A percentile compares a stretch with the other conserved stretches of the same genome.
phyloP scores from a whole-genome alignment of 2,797 vertebrate genomes.

The Orientallactaga sibirica region DNA sequence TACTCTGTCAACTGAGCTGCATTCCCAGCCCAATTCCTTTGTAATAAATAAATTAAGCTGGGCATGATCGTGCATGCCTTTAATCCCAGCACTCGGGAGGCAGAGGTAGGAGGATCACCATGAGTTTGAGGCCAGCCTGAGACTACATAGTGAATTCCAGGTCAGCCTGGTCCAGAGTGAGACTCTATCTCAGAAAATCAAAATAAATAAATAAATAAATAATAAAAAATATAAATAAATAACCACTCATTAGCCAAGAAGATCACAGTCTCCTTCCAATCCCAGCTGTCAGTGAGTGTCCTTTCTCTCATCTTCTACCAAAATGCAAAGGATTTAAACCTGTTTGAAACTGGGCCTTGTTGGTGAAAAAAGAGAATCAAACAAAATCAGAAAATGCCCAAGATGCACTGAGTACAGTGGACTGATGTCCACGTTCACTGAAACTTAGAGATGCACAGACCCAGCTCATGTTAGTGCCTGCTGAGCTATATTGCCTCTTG shows the following conservation, averaged over 20 bases:
- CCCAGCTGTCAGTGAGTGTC: neutral
- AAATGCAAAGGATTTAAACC: neutral
- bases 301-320: neutral
- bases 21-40: too few species aligned
- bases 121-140: too few species aligned
- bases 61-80: too few species aligned
- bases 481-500: neutral
- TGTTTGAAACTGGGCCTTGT: neutral
- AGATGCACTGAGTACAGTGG: neutral
- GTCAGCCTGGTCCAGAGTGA: too few species aligned
- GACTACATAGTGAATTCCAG: too few species aligned
- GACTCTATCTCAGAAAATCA: too few species aligned
- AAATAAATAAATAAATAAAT: too few species aligned
- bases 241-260: neutral
- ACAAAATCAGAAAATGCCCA: constrained; percentile 5
- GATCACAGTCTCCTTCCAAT: too few species aligned
- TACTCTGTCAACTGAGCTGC: neutral
- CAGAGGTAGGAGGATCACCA: too few species aligned
- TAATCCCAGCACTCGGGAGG: too few species aligned
- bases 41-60: constrained; percentile 2
- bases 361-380: constrained; percentile 19
- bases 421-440: neutral
- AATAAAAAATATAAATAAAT: neutral
- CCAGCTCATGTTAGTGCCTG: constrained; percentile 15
- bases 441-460: neutral